Conservation (phyloP, 2,888 invertebrate genomes). For the Malthinus seriepunctatus region DNA sequence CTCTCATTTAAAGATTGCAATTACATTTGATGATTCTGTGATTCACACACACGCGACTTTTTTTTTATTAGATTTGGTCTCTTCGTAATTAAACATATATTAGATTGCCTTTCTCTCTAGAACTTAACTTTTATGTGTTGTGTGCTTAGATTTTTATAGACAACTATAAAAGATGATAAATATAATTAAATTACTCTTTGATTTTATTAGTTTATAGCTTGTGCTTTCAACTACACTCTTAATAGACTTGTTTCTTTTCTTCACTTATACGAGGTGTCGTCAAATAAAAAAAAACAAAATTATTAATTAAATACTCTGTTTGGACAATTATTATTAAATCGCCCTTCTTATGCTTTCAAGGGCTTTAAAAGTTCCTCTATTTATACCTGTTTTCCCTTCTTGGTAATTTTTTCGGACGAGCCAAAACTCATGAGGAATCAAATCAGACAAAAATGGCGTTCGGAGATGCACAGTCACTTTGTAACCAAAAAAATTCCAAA, state of each 20-base stretch:
- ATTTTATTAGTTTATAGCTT: constrained; percentile 48
- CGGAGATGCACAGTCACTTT: too few relatives aligned
- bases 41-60: constrained; percentile 25
- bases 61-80: constrained; percentile 27
- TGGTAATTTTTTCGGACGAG: too few relatives aligned
- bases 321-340: background rate
- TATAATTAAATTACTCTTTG: constrained; percentile 51
- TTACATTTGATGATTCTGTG: constrained; percentile 54
- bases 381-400: too few relatives aligned
- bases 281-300: too few relatives aligned
- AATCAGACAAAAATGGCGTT: too few relatives aligned
- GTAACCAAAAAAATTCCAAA: too few relatives aligned
- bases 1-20: constrained; percentile 48
- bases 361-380: too few relatives aligned
- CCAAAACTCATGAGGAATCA: too few relatives aligned
- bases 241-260: constrained; percentile 30
- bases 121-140: constrained; percentile 35
- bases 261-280: too few relatives aligned
- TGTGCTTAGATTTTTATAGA: constrained; percentile 41
- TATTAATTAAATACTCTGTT: too few relatives aligned
- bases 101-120: constrained; percentile 27
- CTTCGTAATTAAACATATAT: constrained; percentile 31
- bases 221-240: constrained; percentile 37
- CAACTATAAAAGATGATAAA: constrained; percentile 48
- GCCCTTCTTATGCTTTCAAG: too few relatives aligned